These are phyloP conservation scores for Andricus curvator DNA, from an alignment of 2,888 invertebrate genomes.

Conservation along the genomic window DNA sequence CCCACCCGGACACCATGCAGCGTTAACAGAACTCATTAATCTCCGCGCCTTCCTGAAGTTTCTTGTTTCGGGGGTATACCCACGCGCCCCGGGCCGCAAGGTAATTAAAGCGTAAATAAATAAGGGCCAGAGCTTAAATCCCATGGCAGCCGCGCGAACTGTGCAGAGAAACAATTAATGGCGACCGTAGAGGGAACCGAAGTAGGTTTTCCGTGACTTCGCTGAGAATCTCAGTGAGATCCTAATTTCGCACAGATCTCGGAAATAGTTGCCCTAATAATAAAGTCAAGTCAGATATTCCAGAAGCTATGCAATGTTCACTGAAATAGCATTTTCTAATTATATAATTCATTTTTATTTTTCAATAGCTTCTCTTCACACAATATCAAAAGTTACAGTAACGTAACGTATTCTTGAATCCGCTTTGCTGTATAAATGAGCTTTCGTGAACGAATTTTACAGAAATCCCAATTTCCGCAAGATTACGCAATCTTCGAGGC, in stretches of 20 bases:
- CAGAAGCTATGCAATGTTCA: background rate
- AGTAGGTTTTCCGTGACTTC: conserved; percentile 48
- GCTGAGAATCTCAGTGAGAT: conserved; percentile 44
- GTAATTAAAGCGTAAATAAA: conserved; percentile 77
- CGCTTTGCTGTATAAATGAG: background rate
- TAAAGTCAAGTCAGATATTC: background rate
- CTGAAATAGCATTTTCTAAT: background rate
- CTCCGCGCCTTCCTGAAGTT: conserved; percentile 70
- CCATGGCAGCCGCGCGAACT: conserved; percentile 57
- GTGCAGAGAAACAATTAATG: conserved; percentile 66
- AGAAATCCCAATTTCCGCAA: background rate
- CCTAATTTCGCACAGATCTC: conserved; percentile 50
- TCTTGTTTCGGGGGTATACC: conserved; percentile 69
- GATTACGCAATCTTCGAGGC: background rate
- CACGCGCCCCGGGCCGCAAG: conserved; percentile 63
- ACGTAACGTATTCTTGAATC: background rate
- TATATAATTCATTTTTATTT: background rate
- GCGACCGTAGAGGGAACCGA: conserved; percentile 35
- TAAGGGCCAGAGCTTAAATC: conserved; percentile 73
- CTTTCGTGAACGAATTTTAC: background rate
- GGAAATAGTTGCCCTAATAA: conserved; percentile 17
- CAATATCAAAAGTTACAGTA: background rate
- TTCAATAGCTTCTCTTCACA: background rate
- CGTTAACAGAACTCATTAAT: conserved; percentile 72
- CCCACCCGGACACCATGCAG: conserved; percentile 48